These are phyloP conservation scores for Gymnoscelis rufifasciata DNA, from an alignment of 2,888 invertebrate species.

Conservation along the genomic window DNA sequence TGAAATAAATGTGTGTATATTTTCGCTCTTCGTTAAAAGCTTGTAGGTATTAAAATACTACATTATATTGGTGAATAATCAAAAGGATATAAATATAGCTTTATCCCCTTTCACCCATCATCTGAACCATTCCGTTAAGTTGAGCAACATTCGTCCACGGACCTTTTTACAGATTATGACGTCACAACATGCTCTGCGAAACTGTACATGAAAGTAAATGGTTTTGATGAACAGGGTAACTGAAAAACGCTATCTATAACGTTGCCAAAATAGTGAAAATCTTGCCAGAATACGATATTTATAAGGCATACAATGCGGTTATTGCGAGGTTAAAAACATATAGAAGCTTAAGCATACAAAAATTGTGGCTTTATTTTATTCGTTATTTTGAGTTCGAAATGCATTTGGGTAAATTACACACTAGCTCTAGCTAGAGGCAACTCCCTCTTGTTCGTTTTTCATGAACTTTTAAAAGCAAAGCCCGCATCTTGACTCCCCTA, in stretches of 20 bases:
- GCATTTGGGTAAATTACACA: too few relatives aligned
- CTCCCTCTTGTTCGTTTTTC: not conserved
- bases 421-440: not conserved
- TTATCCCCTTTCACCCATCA: constrained; percentile 12
- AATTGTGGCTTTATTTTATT: too few relatives aligned
- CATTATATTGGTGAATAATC: too few relatives aligned
- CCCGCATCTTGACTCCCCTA: constrained; percentile 5
- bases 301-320: too few relatives aligned
- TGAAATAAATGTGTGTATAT: too few relatives aligned
- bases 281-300: not conserved
- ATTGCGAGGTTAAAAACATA: too few relatives aligned
- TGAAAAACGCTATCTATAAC: too few relatives aligned
- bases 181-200: constrained; percentile 2
- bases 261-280: not conserved
- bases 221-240: not conserved
- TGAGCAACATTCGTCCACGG: constrained; percentile 9
- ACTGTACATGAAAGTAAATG: not conserved
- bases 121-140: constrained; percentile 13
- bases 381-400: too few relatives aligned
- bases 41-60: too few relatives aligned
- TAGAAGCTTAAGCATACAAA: too few relatives aligned
- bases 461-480: constrained; percentile 12
- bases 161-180: constrained; percentile 21
- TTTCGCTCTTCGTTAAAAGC: too few relatives aligned
- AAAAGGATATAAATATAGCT: constrained; percentile 5